Conservation (phyloP, 2,888 invertebrate genomes). For the Sylvicola fuscatus region DNA sequence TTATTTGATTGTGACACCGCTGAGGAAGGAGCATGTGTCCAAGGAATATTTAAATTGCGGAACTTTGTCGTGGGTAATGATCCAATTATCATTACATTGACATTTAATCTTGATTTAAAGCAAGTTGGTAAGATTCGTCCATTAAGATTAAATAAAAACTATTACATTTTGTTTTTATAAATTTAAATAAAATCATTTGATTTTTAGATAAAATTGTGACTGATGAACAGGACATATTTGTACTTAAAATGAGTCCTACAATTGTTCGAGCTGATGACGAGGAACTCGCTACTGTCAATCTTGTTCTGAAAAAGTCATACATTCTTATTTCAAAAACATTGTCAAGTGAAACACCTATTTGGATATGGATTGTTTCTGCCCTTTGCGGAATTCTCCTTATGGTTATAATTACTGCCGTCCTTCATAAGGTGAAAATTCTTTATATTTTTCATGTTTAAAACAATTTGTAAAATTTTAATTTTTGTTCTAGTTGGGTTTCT, state of each 20-base stretch:
- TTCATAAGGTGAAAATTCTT: constrained; percentile 20
- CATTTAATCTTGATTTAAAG: constrained; percentile 19
- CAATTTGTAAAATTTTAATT: constrained; percentile 2
- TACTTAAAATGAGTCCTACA: constrained; percentile 16
- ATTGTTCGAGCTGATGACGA: constrained; percentile 16
- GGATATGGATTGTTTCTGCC: constrained; percentile 26
- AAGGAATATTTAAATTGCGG: constrained; percentile 18
- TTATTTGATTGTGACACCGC: constrained; percentile 22
- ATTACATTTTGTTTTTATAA: neutral
- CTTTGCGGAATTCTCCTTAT: constrained; percentile 25
- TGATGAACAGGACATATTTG: constrained; percentile 25
- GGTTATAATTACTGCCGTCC: constrained; percentile 19
- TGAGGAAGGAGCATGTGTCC: constrained; percentile 17
- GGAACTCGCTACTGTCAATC: constrained; percentile 8
- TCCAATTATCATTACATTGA: constrained; percentile 17
- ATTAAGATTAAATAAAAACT: neutral
- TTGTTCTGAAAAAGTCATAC: constrained; percentile 18
- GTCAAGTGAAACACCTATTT: constrained; percentile 17
- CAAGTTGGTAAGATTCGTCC: constrained; percentile 11
- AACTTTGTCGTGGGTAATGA: constrained; percentile 17
- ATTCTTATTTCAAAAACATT: constrained; percentile 24
- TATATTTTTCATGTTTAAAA: too few relatives aligned
- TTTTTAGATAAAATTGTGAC: constrained; percentile 17
- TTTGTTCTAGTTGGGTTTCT: constrained; percentile 26
- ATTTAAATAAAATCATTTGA: too few relatives aligned